Percentiles rank a stretch among this genome's conserved stretches.
phyloP scores from a whole-genome alignment of 2,888 invertebrate species.

The Calliscelio sp. region DNA sequence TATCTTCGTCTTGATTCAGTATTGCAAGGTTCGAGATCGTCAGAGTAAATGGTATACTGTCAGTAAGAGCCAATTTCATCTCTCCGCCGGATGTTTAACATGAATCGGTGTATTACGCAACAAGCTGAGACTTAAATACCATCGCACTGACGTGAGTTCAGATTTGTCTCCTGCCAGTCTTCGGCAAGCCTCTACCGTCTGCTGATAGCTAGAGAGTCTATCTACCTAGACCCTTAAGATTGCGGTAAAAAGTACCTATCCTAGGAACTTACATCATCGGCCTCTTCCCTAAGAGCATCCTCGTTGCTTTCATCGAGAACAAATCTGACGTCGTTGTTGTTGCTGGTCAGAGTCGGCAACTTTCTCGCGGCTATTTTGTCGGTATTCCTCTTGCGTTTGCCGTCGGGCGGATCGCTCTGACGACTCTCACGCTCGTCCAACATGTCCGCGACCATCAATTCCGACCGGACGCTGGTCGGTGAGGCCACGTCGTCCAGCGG shows the following conservation, averaged over 20 bases:
- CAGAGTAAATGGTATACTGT: too few species aligned
- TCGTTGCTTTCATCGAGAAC: slow-evolving; percentile 82
- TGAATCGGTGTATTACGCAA: slow-evolving; percentile 12
- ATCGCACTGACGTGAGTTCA: slow-evolving; percentile 13
- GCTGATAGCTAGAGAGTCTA: too few species aligned
- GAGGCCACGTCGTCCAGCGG: slow-evolving; percentile 84
- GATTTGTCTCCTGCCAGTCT: background rate
- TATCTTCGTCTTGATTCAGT: too few species aligned
- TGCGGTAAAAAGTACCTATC: too few species aligned
- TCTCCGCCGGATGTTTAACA: slow-evolving; percentile 13
- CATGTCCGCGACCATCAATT: slow-evolving; percentile 84
- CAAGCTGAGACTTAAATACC: slow-evolving; percentile 16
- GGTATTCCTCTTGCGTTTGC: slow-evolving; percentile 82
- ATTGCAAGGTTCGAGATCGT: slow-evolving; percentile 39
- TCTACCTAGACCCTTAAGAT: too few species aligned
- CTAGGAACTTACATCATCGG: slow-evolving; percentile 82
- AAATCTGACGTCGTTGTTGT: slow-evolving; percentile 85
- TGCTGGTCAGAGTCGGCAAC: slow-evolving; percentile 81
- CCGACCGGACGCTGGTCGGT: slow-evolving; percentile 83
- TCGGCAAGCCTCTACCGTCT: too few species aligned
- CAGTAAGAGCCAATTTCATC: too few species aligned
- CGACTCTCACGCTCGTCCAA: slow-evolving; percentile 82
- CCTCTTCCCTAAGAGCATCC: slow-evolving; percentile 82
- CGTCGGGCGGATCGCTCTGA: slow-evolving; percentile 54
- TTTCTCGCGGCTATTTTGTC: slow-evolving; percentile 82